These are phyloP conservation scores for Rattus norvegicus DNA, from an alignment of 2,113 vertebrate genomes.

Conservation along the genomic window DNA sequence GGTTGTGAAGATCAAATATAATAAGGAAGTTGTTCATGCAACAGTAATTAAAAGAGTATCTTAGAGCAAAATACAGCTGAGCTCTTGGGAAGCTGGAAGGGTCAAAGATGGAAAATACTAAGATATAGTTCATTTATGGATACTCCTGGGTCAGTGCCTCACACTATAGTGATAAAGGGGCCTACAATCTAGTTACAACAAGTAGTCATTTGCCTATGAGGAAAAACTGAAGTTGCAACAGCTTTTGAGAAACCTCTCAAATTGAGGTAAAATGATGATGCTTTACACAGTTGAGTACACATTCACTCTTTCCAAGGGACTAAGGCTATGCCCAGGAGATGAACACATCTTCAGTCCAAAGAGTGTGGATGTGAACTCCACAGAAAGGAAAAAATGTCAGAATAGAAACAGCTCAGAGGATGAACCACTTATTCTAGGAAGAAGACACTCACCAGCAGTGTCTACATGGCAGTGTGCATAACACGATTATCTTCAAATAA, in stretches of 20 bases:
- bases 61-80: background rate
- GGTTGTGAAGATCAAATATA: background rate
- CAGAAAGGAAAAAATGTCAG: background rate
- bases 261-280: background rate
- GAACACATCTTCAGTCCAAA: background rate
- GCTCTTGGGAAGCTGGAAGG: background rate
- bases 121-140: background rate
- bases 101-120: background rate
- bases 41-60: background rate
- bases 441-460: fast-evolving
- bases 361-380: background rate
- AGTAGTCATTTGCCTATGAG: background rate
- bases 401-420: background rate
- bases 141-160: background rate
- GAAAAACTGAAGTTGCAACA: background rate
- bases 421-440: background rate
- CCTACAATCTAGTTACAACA: background rate
- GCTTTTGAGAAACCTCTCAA: background rate
- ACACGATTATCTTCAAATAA: background rate
- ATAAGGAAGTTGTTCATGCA: background rate
- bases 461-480: fast-evolving
- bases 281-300: background rate
- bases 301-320: background rate
- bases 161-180: fast-evolving
- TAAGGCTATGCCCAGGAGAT: background rate